Evolutionary conservation across 2,888 invertebrate genomes (phyloP), one percentile per base, ranked within the genome.

Genomic region (Philaethria dido): DNA sequence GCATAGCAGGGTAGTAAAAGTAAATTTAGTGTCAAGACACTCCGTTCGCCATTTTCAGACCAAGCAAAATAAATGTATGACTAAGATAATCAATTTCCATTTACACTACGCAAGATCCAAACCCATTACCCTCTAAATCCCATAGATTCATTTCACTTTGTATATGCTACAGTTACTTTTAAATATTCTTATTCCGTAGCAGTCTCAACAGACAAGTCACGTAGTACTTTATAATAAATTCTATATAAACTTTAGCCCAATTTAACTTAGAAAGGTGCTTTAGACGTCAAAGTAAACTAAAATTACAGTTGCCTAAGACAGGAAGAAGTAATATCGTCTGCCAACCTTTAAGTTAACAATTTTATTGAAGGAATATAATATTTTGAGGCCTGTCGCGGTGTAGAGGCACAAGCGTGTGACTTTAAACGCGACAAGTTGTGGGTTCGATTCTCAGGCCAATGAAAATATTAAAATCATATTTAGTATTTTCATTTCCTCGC

Each of bases 141-240:
- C 39, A 13, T 8, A 33, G 33, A 33, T 33, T 39, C 6, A 39
- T 11, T 1, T 13, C 13, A 39, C 39, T 39, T 39, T 39, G 50
- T 50, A 14, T 50, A 29, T 3, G 29, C 18, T n/a, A n/a, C 9
- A n/a, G 8, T 50, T n/a, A 25, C 11, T 39, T 22, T 39, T n/a
- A 22, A 22, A 55, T n/a, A 57, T 57, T 57, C n/a, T 25, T 11
- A 42, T 57, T 9, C 42, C 25, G n/a, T 5, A 29, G 16, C 25
- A 29, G 45, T 33, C 18, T 14, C 57, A n/a, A 20, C 8, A 47
- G 42, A 25, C 57, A 1, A 57, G 42, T 42, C 39, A 57, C 57
- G 57, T 57, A 45, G 57, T 64, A 16, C 45, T 57, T 64, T 64
- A 54, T 55, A 57, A 64, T 64, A 57, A 57, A 55, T 57, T 64